Conservation (phyloP, 2,888 invertebrate species). For the Stenodera caucasica region DNA sequence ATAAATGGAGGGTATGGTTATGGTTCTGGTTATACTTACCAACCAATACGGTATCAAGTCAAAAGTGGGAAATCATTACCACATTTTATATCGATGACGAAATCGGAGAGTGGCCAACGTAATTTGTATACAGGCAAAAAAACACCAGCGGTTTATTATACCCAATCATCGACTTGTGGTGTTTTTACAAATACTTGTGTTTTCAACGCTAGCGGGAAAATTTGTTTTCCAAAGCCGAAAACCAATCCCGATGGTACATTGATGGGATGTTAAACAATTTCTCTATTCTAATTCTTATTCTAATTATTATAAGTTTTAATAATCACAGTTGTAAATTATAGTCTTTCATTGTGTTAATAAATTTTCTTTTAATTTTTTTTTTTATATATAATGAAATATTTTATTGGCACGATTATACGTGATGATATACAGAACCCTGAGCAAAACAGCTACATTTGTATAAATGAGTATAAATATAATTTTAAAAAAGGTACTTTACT, state of each 20-base stretch:
- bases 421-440: constrained; percentile 34
- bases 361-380: not conserved
- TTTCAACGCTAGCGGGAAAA: constrained; percentile 76
- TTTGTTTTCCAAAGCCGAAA: constrained; percentile 79
- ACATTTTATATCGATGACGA: constrained; percentile 76
- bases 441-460: constrained; percentile 26
- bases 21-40: constrained; percentile 50
- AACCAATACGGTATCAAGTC: constrained; percentile 47
- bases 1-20: constrained; percentile 47
- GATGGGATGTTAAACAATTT: constrained; percentile 63
- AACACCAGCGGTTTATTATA: constrained; percentile 78
- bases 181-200: constrained; percentile 86
- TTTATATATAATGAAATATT: constrained; percentile 27
- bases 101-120: constrained; percentile 73
- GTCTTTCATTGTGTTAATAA: not conserved
- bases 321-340: constrained; percentile 4
- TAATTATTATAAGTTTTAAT: constrained; percentile 7
- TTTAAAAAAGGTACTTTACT: constrained; percentile 13
- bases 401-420: constrained; percentile 36
- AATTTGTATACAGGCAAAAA: constrained; percentile 66
- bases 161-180: constrained; percentile 84
- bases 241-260: constrained; percentile 75
- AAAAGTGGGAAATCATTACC: constrained; percentile 59
- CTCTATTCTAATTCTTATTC: constrained; percentile 28
- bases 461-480: constrained; percentile 16